These are phyloP conservation scores for Augochlora pura DNA, from an alignment of 1,140 invertebrate genomes.

Conservation along the genomic window DNA sequence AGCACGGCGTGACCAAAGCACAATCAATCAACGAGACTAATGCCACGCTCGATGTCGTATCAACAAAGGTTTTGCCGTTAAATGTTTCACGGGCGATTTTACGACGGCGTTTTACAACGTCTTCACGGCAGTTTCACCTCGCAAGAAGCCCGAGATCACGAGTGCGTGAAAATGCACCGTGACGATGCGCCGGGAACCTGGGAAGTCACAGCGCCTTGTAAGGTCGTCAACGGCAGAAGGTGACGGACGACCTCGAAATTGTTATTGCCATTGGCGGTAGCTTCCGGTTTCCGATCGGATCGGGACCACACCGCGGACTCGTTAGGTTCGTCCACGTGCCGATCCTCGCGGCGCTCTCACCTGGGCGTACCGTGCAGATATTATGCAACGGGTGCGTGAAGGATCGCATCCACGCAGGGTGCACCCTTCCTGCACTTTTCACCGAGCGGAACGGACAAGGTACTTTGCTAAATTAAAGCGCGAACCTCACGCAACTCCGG, in stretches of 20 bases:
- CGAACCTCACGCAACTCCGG: conserved; percentile 61
- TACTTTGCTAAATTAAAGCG: conserved; percentile 71
- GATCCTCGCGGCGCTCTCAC: conserved; percentile 38
- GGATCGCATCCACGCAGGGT: conserved; percentile 43
- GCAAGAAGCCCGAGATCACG: conserved; percentile 40
- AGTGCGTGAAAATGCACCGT: conserved; percentile 44
- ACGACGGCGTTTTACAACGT: conserved; percentile 16
- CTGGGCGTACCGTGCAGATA: conserved; percentile 15
- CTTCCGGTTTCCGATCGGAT: conserved; percentile 12
- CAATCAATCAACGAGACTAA: not conserved
- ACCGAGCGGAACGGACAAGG: conserved; percentile 62
- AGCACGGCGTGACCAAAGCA: too few species aligned
- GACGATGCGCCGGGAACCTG: not conserved
- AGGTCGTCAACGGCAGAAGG: conserved; percentile 25
- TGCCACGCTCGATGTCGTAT: not conserved
- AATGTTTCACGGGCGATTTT: not conserved
- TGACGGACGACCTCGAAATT: not conserved
- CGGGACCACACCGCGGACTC: conserved; percentile 16
- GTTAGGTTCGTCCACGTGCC: conserved; percentile 38
- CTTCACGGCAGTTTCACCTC: not conserved
- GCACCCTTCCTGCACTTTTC: conserved; percentile 39
- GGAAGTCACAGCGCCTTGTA: conserved; percentile 11
- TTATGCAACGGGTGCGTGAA: conserved; percentile 47
- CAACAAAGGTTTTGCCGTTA: not conserved
- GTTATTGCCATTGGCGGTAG: not conserved